phyloP scores from a whole-genome alignment of 2,113 vertebrate genomes.

The Tenrec ecaudatus region DNA sequence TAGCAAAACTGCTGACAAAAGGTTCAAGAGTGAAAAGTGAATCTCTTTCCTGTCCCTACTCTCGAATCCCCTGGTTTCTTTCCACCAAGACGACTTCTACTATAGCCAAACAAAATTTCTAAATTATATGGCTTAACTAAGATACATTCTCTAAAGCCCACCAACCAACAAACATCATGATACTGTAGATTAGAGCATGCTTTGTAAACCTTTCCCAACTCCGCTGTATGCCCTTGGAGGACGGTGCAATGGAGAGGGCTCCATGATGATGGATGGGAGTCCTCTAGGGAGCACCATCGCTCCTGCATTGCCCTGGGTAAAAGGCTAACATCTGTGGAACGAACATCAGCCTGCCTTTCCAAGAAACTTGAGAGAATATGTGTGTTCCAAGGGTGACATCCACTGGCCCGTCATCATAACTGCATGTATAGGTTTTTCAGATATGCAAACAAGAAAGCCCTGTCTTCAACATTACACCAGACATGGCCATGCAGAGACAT shows the following conservation, averaged over 20 bases:
- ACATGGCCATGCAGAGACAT: background rate
- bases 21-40: conserved; percentile 14
- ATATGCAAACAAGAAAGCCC: background rate
- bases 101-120: conserved; percentile 30
- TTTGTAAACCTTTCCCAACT: background rate
- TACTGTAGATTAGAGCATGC: conserved; percentile 48
- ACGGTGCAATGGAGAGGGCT: background rate
- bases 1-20: conserved; percentile 43
- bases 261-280: background rate
- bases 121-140: conserved; percentile 34
- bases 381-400: conserved; percentile 57
- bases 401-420: conserved; percentile 30
- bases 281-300: conserved; percentile 6
- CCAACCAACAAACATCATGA: conserved; percentile 48
- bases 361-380: rapidly evolving
- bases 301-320: background rate
- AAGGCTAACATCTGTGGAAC: background rate
- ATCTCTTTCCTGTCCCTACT: background rate
- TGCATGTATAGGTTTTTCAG: background rate
- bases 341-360: background rate
- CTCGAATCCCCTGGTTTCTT: background rate
- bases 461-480: background rate
- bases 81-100: background rate
- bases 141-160: conserved; percentile 54
- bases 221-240: conserved; percentile 11